phyloP scores from a whole-genome alignment of 1,140 invertebrate genomes.

The Aphaenogaster rudis region DNA sequence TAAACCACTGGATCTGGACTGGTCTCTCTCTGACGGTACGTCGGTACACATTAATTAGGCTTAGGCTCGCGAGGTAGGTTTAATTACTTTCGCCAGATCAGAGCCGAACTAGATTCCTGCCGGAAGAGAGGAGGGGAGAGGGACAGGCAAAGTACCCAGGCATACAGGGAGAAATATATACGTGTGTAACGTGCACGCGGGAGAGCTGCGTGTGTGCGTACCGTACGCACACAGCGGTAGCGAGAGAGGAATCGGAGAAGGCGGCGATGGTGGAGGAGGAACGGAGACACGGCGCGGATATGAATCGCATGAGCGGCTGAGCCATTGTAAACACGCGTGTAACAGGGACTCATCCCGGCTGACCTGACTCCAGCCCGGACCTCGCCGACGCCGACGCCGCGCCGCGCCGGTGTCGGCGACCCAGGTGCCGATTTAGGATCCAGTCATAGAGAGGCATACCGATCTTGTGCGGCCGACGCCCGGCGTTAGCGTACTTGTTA shows the following conservation, averaged over 20 bases:
- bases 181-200: conserved; percentile 31
- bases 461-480: conserved; percentile 43
- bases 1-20: conserved; percentile 70
- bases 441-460: conserved; percentile 19
- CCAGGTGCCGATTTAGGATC: conserved; percentile 44
- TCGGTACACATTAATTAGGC: conserved; percentile 85
- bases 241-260: background rate
- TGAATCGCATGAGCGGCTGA: conserved; percentile 82
- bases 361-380: conserved; percentile 60
- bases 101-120: conserved; percentile 75
- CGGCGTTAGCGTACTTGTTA: conserved; percentile 47
- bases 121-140: conserved; percentile 37
- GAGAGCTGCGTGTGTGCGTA: background rate
- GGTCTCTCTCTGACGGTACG: conserved; percentile 67
- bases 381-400: conserved; percentile 5
- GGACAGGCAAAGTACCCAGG: conserved; percentile 31
- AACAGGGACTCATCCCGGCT: conserved; percentile 83
- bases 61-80: conserved; percentile 84
- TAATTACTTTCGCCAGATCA: conserved; percentile 86
- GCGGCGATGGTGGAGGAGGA: conserved; percentile 37
- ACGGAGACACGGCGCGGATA: conserved; percentile 82
- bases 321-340: conserved; percentile 86
- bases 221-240: background rate
- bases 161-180: conserved; percentile 34
- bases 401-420: background rate